Conservation (phyloP, 2,113 vertebrate species). For the Gavialis gangeticus region DNA sequence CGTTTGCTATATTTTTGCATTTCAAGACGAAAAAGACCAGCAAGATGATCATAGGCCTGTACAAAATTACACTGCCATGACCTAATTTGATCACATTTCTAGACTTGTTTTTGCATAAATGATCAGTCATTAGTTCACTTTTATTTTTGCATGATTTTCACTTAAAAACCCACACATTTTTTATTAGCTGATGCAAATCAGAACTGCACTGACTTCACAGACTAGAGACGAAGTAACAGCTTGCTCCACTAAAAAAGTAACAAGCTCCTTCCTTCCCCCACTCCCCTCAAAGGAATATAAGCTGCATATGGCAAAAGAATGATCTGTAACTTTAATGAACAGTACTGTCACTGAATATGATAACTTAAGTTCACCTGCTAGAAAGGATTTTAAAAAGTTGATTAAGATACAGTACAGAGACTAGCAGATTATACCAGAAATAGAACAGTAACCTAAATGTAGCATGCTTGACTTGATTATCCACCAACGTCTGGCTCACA, state of each 20-base stretch:
- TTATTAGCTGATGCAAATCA: slow-evolving; percentile 74
- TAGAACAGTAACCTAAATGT: neutral
- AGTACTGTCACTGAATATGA: slow-evolving; percentile 34
- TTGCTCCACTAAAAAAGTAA: slow-evolving; percentile 76
- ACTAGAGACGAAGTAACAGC: slow-evolving; percentile 77
- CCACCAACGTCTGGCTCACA: slow-evolving; percentile 9
- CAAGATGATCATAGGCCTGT: slow-evolving; percentile 40
- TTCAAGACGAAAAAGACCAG: slow-evolving; percentile 58
- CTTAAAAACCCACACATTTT: slow-evolving; percentile 75
- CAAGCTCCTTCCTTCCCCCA: slow-evolving; percentile 40
- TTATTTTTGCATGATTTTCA: slow-evolving; percentile 72
- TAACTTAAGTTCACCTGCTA: slow-evolving; percentile 44
- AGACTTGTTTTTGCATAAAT: slow-evolving; percentile 60
- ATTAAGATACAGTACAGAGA: slow-evolving; percentile 17
- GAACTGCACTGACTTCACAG: slow-evolving; percentile 73
- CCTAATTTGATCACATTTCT: slow-evolving; percentile 66
- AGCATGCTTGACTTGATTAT: slow-evolving; percentile 44
- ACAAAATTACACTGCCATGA: slow-evolving; percentile 57
- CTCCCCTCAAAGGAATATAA: slow-evolving; percentile 75
- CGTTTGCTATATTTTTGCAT: slow-evolving; percentile 55
- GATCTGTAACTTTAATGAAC: slow-evolving; percentile 70
- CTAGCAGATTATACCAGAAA: slow-evolving; percentile 52
- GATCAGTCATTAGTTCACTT: slow-evolving; percentile 59
- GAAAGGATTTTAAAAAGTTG: slow-evolving; percentile 48
- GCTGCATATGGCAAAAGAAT: slow-evolving; percentile 74